phyloP scores from a whole-genome alignment of 2,113 vertebrate species.

The Podocnemis expansa region DNA sequence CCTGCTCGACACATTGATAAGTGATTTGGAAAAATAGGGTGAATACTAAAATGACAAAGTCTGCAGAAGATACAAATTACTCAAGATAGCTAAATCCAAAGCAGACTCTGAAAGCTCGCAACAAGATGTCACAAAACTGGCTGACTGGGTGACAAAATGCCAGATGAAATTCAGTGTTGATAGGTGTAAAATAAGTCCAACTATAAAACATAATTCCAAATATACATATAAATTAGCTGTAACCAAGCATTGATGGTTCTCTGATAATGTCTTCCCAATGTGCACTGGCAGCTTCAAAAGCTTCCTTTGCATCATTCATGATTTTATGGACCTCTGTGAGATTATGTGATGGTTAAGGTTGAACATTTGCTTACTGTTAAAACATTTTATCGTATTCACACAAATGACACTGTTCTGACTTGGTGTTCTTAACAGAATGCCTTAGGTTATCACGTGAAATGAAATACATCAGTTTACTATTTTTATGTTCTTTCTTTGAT shows the following conservation, averaged over 20 bases:
- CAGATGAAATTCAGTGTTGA: background rate
- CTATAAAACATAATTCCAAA: background rate
- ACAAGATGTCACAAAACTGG: background rate
- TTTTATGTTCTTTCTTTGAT: background rate
- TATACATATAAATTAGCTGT: background rate
- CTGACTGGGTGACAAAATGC: background rate
- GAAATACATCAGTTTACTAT: background rate
- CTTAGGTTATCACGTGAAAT: background rate
- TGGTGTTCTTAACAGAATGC: background rate
- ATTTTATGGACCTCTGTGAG: too few species aligned
- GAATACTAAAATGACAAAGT: background rate
- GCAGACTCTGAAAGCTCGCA: background rate
- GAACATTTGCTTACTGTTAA: background rate
- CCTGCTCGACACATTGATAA: background rate
- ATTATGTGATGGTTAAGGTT: background rate
- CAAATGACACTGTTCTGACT: background rate
- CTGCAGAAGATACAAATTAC: background rate
- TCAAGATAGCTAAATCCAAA: background rate
- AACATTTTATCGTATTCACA: background rate
- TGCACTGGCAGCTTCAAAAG: background rate
- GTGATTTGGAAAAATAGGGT: background rate
- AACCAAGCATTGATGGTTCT: too few species aligned
- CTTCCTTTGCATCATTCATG: background rate
- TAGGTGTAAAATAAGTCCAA: background rate
- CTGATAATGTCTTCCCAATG: background rate